Evolutionary conservation across 2,113 vertebrate genomes (phyloP).

Genomic region (Rhinichthys klamathensis): DNA sequence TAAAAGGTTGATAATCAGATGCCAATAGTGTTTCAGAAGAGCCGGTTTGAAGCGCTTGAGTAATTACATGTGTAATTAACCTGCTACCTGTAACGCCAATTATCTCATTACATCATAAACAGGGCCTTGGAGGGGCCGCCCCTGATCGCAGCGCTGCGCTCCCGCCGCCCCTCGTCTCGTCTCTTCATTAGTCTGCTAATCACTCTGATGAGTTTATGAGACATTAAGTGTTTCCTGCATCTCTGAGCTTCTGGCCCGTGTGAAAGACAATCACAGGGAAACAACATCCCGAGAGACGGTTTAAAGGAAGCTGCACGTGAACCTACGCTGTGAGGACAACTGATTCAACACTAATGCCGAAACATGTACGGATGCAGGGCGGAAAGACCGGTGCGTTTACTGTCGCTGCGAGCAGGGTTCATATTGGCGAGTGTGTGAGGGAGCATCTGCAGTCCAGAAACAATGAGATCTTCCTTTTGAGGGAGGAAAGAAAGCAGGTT

Average conservation of each 20-base stretch:
- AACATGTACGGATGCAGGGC: background rate
- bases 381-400: background rate
- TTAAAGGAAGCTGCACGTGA: background rate
- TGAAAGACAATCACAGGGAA: conserved; percentile 34
- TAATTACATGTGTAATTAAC: conserved; percentile 73
- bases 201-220: conserved; percentile 66
- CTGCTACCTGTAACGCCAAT: conserved; percentile 73
- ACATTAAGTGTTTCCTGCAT: conserved; percentile 49
- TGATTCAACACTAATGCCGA: background rate
- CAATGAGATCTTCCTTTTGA: background rate
- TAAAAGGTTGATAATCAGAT: conserved; percentile 61
- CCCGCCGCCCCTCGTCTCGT: conserved; percentile 29
- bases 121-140: conserved; percentile 59
- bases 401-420: background rate
- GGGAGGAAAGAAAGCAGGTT: conserved; percentile 69
- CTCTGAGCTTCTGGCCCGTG: conserved; percentile 7
- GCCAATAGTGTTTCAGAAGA: conserved; percentile 64
- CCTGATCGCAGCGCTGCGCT: conserved; percentile 40
- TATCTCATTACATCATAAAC: conserved; percentile 70
- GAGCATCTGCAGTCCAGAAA: no score
- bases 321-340: conserved; percentile 4
- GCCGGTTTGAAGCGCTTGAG: conserved; percentile 67
- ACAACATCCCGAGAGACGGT: conserved; percentile 10
- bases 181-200: conserved; percentile 65
- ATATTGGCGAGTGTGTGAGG: background rate